These are phyloP conservation scores for Scrobipalpa atriplicella DNA, from an alignment of 2,888 invertebrate genomes.

Conservation along the genomic window DNA sequence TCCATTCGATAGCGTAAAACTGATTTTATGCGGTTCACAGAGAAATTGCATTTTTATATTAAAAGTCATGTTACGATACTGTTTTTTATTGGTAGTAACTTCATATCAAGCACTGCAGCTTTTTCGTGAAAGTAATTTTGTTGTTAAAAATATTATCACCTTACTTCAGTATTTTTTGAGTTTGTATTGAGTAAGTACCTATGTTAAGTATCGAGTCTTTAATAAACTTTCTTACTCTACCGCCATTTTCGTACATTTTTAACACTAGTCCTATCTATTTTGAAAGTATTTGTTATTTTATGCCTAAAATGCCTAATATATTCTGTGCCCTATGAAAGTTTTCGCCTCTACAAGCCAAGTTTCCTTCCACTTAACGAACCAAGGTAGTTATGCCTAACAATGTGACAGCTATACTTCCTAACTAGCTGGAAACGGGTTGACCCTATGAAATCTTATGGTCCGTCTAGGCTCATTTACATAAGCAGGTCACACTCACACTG, in stretches of 20 bases:
- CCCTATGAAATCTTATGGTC: not conserved
- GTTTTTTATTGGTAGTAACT: constrained; percentile 2
- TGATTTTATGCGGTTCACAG: constrained; percentile 3
- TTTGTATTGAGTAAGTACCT: no score
- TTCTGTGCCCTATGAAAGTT: no score
- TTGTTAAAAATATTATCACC: no score
- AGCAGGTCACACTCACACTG: not conserved
- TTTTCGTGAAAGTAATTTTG: not conserved
- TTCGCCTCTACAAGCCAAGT: constrained; percentile 43
- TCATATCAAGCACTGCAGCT: constrained; percentile 6
- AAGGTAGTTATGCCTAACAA: constrained; percentile 33
- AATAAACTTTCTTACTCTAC: no score
- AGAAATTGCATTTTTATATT: not conserved
- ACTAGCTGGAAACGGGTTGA: constrained; percentile 1
- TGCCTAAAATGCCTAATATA: no score
- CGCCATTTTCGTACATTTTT: no score
- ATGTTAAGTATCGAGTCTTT: no score
- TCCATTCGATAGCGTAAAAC: not conserved
- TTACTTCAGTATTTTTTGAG: no score
- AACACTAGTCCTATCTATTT: no score
- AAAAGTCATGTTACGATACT: not conserved
- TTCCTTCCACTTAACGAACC: constrained; percentile 56
- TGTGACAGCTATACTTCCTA: constrained; percentile 28
- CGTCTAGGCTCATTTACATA: not conserved
- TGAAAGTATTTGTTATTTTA: no score